These are phyloP conservation scores for Oreochromis niloticus DNA, from an alignment of 2,113 vertebrate genomes.

Conservation along the genomic window DNA sequence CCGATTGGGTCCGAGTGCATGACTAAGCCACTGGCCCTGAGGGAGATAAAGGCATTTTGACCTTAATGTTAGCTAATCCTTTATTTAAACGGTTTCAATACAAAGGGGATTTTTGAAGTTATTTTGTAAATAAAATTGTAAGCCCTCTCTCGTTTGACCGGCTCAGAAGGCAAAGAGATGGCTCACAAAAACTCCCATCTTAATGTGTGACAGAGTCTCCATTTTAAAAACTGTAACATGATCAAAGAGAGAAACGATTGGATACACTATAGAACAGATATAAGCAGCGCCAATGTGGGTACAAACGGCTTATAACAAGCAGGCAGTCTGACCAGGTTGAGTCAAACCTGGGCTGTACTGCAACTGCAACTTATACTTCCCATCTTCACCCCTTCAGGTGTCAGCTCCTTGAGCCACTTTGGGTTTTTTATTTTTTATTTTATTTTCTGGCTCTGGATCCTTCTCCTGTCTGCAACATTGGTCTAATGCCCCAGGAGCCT, in stretches of 20 bases:
- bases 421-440: not conserved
- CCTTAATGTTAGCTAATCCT: constrained; percentile 22
- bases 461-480: constrained; percentile 33
- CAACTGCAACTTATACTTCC: not conserved
- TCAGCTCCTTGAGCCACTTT: constrained; percentile 41
- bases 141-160: not conserved
- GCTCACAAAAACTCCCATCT: not conserved
- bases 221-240: not conserved
- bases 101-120: not conserved
- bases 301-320: not conserved
- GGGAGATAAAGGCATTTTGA: constrained; percentile 27
- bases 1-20: constrained; percentile 21
- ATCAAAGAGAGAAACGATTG: not conserved
- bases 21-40: constrained; percentile 34
- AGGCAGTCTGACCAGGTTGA: not conserved
- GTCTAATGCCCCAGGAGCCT: constrained; percentile 51
- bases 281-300: not conserved
- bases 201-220: not conserved
- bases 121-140: not conserved
- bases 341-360: constrained; percentile 7
- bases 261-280: not conserved
- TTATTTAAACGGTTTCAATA: not conserved
- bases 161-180: not conserved
- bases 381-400: constrained; percentile 21
- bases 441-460: not conserved